Conservation (phyloP, 1,140 invertebrate genomes). For the Pristionchus pacificus region DNA sequence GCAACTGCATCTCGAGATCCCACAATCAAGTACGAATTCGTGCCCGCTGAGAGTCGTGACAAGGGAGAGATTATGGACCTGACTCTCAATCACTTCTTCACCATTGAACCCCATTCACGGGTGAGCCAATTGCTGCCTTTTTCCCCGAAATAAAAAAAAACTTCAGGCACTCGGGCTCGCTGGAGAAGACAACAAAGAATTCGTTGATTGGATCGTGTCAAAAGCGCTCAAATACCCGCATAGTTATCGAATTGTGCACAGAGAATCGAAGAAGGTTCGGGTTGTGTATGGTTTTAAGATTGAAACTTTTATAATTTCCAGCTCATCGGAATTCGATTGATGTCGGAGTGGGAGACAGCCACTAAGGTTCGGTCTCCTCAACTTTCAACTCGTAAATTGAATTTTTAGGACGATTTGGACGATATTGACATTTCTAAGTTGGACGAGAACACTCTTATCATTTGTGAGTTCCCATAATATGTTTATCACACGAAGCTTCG, state of each 20-base stretch:
- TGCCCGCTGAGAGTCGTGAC: neutral
- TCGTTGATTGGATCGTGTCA: slow-evolving; percentile 8
- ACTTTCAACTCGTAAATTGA: too few relatives aligned
- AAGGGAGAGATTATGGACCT: slow-evolving; percentile 5
- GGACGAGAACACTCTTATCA: too few relatives aligned
- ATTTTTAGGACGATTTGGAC: too few relatives aligned
- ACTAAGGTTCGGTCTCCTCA: neutral
- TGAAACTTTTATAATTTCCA: neutral
- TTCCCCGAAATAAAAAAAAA: neutral
- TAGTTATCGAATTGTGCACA: neutral
- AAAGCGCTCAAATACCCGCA: slow-evolving; percentile 5
- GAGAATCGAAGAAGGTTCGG: neutral
- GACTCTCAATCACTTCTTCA: slow-evolving; percentile 3
- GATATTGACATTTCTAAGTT: too few relatives aligned
- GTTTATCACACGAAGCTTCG: too few relatives aligned
- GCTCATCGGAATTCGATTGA: neutral
- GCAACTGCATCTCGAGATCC: too few relatives aligned
- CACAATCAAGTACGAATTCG: neutral
- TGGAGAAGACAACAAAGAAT: neutral
- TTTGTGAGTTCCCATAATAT: too few relatives aligned
- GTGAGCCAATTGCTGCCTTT: neutral
- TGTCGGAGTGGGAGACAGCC: neutral
- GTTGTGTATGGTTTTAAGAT: neutral
- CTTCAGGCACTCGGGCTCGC: slow-evolving; percentile 11
- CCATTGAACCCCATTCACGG: slow-evolving; percentile 5